Conservation (phyloP, 1,140 invertebrate species). For the Euglossa dilemma region DNA sequence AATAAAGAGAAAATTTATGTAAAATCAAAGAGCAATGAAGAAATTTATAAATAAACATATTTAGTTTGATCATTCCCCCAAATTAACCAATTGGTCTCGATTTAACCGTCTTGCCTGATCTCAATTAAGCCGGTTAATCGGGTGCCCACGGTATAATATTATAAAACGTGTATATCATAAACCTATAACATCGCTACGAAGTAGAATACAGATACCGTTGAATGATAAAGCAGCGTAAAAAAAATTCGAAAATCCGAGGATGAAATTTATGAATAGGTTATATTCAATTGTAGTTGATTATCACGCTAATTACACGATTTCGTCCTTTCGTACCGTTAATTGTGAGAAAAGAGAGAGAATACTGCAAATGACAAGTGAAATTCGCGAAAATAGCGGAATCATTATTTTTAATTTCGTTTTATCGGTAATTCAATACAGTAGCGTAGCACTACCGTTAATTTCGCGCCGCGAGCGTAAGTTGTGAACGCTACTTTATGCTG, state of each 20-base stretch:
- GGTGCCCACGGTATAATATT: not conserved
- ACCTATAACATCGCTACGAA: not conserved
- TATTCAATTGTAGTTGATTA: not conserved
- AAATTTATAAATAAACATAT: slow-evolving; percentile 1
- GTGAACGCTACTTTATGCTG: not conserved
- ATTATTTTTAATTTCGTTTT: not conserved
- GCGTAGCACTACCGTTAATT: not conserved
- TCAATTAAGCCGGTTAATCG: slow-evolving; percentile 10
- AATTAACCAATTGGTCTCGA: slow-evolving; percentile 6
- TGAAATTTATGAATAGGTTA: not conserved
- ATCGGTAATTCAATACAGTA: too few species aligned
- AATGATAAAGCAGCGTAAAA: not conserved
- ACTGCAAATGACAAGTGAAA: not conserved
- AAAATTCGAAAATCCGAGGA: not conserved
- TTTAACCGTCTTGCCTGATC: not conserved
- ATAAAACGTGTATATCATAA: not conserved
- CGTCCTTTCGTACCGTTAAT: not conserved
- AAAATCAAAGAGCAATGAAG: not conserved
- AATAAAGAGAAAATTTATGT: not conserved
- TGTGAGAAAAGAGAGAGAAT: not conserved
- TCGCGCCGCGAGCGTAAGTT: not conserved
- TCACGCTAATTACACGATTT: not conserved
- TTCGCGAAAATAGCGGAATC: not conserved
- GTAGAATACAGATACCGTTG: not conserved
- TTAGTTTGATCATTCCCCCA: not conserved